A percentile compares a stretch with the other conserved stretches of the same genome.
Conservation (phyloP, 2,888 invertebrate species). For the Muschampia plurimacula region DNA sequence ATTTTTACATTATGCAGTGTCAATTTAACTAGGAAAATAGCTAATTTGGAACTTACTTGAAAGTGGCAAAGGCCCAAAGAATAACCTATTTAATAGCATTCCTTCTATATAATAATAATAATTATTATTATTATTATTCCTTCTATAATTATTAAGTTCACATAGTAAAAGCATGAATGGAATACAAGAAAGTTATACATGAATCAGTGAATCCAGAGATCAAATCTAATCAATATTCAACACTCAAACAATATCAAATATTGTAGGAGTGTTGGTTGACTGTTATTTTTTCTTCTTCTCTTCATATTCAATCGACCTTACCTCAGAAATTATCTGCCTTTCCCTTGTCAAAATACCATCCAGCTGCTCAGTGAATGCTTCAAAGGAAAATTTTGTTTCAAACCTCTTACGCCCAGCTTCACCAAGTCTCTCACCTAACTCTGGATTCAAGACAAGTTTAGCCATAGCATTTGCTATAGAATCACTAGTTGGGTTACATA, state of each 20-base stretch:
- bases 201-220: not conserved
- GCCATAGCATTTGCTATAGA: slow-evolving; percentile 92
- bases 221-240: slow-evolving; percentile 39
- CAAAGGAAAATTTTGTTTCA: slow-evolving; percentile 92
- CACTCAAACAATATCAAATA: slow-evolving; percentile 83
- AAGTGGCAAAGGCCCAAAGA: too few relatives aligned
- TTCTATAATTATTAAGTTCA: not conserved
- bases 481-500: slow-evolving; percentile 89
- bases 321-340: slow-evolving; percentile 74
- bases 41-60: too few relatives aligned
- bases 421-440: slow-evolving; percentile 89
- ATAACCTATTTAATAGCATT: not conserved
- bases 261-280: slow-evolving; percentile 70
- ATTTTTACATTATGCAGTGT: too few relatives aligned
- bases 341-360: slow-evolving; percentile 83
- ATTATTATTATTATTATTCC: too few relatives aligned
- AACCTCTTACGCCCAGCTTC: slow-evolving; percentile 91
- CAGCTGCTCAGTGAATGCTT: slow-evolving; percentile 90
- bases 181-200: slow-evolving; percentile 4
- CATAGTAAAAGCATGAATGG: not conserved
- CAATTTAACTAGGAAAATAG: too few relatives aligned
- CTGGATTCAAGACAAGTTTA: slow-evolving; percentile 87
- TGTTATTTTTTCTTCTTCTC: slow-evolving; percentile 77
- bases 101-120: too few relatives aligned
- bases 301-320: slow-evolving; percentile 71